Percentiles rank a stretch among this genome's conserved stretches.
Evolutionary conservation across 2,888 invertebrate genomes (phyloP).

Genomic region (Xylocampa areola): DNA sequence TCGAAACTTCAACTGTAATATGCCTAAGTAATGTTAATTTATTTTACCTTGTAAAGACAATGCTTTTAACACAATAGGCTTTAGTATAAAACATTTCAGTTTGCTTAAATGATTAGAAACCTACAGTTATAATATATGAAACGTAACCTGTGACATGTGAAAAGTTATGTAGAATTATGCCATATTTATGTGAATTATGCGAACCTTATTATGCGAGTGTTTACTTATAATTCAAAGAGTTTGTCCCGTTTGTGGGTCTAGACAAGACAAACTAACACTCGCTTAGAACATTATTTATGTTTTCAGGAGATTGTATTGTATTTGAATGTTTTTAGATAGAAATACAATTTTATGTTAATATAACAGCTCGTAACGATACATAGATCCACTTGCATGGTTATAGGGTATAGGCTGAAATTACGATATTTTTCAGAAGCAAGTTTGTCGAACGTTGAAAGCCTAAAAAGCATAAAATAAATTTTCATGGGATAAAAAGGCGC

Average conservation of each 20-base stretch:
- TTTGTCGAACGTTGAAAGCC: no score
- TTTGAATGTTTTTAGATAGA: background rate
- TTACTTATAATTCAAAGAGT: constrained; percentile 23
- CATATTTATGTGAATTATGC: constrained; percentile 54
- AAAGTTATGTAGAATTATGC: constrained; percentile 58
- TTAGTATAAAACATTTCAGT: constrained; percentile 28
- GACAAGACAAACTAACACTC: constrained; percentile 26
- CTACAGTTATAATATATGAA: constrained; percentile 29
- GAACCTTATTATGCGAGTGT: constrained; percentile 25
- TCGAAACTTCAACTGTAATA: constrained; percentile 25
- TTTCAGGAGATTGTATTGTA: constrained; percentile 5
- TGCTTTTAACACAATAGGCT: constrained; percentile 23
- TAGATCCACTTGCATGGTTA: no score
- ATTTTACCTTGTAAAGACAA: constrained; percentile 48
- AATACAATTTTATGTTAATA: no score
- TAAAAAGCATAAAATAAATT: no score
- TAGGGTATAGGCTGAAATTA: no score
- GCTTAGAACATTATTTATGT: constrained; percentile 5
- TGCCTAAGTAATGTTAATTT: constrained; percentile 51
- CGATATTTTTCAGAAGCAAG: no score
- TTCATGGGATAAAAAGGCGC: no score
- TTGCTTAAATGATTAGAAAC: constrained; percentile 35
- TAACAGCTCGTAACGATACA: no score
- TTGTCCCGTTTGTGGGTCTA: constrained; percentile 17
- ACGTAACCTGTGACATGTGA: constrained; percentile 47